Conservation (phyloP, 2,797 vertebrate genomes). For the Poecilia gillii region DNA sequence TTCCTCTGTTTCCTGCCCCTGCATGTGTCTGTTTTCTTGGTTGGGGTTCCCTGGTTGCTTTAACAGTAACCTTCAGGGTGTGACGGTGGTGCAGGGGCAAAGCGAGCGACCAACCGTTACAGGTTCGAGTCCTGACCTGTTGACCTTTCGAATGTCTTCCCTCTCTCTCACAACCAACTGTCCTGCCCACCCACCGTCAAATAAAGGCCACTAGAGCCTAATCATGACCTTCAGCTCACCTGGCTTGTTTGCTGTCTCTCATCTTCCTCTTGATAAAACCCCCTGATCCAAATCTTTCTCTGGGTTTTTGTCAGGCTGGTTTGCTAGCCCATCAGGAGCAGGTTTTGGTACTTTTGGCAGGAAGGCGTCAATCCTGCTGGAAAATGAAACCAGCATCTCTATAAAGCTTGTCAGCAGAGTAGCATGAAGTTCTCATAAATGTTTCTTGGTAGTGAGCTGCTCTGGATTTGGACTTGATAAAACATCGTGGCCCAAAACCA, state of each 20-base stretch:
- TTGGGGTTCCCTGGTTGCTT: background rate
- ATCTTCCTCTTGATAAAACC: background rate
- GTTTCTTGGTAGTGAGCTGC: background rate
- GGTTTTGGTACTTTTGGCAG: background rate
- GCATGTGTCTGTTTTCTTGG: background rate
- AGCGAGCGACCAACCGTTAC: too few species aligned
- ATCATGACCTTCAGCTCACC: background rate
- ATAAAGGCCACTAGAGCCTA: too few species aligned
- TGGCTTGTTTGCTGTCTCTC: background rate
- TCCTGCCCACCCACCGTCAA: too few species aligned
- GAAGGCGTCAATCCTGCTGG: background rate
- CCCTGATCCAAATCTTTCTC: background rate
- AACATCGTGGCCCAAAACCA: background rate
- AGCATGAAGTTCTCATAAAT: background rate
- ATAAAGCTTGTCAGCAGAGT: background rate
- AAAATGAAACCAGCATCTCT: background rate
- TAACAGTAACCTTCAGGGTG: background rate
- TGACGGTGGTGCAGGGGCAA: background rate
- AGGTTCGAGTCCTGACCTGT: too few species aligned
- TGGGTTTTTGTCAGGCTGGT: background rate
- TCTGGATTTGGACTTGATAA: background rate
- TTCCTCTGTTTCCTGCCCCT: background rate
- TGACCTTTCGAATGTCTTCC: too few species aligned
- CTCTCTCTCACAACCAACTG: too few species aligned
- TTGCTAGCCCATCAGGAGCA: background rate